phyloP scores from a whole-genome alignment of 2,797 vertebrate genomes.

The Chiloscyllium punctatum region DNA sequence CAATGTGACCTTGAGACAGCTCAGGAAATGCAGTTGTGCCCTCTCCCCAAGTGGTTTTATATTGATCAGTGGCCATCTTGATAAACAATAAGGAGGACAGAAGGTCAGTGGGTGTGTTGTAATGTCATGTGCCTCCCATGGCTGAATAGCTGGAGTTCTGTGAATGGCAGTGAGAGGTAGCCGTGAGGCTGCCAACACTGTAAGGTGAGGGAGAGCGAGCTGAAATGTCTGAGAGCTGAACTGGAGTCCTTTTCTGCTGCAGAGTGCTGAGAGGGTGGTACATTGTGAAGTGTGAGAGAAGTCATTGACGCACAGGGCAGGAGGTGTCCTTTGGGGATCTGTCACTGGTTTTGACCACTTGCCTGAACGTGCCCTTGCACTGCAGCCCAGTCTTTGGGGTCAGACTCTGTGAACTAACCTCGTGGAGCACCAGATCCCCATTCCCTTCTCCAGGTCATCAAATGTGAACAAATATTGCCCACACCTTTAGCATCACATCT shows the following conservation, averaged over 20 bases:
- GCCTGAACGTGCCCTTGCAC: neutral
- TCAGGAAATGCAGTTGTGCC: neutral
- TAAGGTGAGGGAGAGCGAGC: neutral
- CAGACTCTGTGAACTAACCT: neutral
- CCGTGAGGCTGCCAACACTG: neutral
- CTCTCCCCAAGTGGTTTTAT: too few species aligned
- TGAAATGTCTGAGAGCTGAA: too few species aligned
- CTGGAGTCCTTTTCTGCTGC: too few species aligned
- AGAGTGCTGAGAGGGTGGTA: neutral
- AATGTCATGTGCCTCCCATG: neutral
- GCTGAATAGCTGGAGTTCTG: neutral
- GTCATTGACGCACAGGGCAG: neutral
- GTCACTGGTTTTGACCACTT: neutral
- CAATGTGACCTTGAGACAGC: neutral
- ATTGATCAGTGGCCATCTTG: neutral
- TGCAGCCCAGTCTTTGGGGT: too few species aligned
- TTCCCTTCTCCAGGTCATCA: neutral
- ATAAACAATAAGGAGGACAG: too few species aligned
- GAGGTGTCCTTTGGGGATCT: neutral
- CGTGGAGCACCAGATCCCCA: too few species aligned
- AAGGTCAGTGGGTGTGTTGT: neutral
- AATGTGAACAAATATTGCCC: neutral
- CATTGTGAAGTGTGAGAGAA: neutral
- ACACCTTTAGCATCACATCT: neutral
- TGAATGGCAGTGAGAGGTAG: neutral